These are phyloP conservation scores for Apeira syringaria DNA, from an alignment of 2,888 invertebrate genomes.

Conservation along the genomic window DNA sequence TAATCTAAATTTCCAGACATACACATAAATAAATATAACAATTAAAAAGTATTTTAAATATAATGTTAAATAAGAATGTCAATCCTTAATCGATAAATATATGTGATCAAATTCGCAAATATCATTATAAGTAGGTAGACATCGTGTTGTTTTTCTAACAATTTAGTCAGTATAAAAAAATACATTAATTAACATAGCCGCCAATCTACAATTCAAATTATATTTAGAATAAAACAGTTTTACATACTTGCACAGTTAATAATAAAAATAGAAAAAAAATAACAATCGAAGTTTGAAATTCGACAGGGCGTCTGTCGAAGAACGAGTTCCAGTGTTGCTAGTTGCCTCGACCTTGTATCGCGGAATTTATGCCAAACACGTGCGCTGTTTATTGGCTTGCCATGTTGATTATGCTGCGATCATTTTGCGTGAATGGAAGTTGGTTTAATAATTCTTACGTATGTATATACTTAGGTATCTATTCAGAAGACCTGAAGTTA, in stretches of 20 bases:
- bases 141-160: no score
- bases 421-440: slow-evolving; percentile 19
- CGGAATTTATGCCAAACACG: slow-evolving; percentile 57
- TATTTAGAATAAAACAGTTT: not conserved
- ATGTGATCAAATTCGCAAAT: no score
- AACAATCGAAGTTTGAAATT: slow-evolving; percentile 14
- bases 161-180: no score
- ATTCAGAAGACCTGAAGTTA: not conserved
- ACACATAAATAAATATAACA: no score
- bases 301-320: slow-evolving; percentile 9
- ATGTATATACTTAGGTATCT: not conserved
- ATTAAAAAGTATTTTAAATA: no score
- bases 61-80: no score
- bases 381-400: slow-evolving; percentile 37
- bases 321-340: slow-evolving; percentile 3
- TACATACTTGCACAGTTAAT: not conserved
- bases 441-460: slow-evolving; percentile 10
- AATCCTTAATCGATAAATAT: no score
- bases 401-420: slow-evolving; percentile 33
- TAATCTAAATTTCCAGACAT: no score
- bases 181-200: not conserved
- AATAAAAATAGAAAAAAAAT: slow-evolving; percentile 9
- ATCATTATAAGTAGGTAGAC: no score
- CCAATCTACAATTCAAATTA: not conserved
- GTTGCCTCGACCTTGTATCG: slow-evolving; percentile 41